Evolutionary conservation across 1,140 invertebrate genomes (phyloP).

Genomic region (Piezodorus guildinii): DNA sequence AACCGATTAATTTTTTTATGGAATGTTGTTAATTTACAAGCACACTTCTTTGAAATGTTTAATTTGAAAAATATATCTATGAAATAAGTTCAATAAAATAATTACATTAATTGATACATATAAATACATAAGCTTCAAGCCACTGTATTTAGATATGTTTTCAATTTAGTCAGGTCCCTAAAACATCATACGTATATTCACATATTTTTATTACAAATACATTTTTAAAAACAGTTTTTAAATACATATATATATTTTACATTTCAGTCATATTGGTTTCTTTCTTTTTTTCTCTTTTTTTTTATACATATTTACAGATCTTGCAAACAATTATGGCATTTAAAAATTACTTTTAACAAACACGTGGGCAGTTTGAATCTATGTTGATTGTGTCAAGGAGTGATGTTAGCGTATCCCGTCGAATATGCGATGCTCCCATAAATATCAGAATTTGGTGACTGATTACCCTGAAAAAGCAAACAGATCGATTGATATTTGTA

Average conservation of each 20-base stretch:
- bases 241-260: neutral
- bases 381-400: conserved; percentile 25
- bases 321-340: conserved; percentile 11
- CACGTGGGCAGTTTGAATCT: neutral
- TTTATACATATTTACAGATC: conserved; percentile 10
- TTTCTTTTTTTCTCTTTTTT: neutral
- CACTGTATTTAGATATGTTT: conserved; percentile 7
- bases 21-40: conserved; percentile 9
- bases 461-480: conserved; percentile 34
- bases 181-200: conserved; percentile 5
- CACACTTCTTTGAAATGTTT: neutral
- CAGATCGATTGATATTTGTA: conserved; percentile 10
- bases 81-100: neutral
- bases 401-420: conserved; percentile 36
- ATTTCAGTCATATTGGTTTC: neutral
- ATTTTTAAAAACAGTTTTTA: neutral
- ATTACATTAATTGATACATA: conserved; percentile 7
- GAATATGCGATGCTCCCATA: conserved; percentile 42
- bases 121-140: conserved; percentile 13
- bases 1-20: conserved; percentile 4
- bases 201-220: neutral
- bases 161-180: conserved; percentile 12
- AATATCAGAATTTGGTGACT: conserved; percentile 38
- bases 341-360: conserved; percentile 7
- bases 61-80: neutral